phyloP scores from a whole-genome alignment of 2,797 vertebrate genomes.

The Babyrousa celebensis region DNA sequence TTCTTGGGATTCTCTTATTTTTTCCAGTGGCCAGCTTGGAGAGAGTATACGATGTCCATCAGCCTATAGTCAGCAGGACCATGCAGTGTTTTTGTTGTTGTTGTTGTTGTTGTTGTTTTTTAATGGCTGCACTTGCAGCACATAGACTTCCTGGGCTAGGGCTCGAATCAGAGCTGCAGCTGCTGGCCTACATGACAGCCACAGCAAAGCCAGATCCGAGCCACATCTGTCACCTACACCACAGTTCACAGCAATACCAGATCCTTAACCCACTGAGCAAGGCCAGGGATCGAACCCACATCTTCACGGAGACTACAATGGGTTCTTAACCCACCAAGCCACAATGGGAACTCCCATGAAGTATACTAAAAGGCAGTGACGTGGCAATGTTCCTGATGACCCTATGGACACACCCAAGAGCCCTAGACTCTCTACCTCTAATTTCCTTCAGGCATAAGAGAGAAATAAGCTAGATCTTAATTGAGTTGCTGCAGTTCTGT shows the following conservation, averaged over 20 bases:
- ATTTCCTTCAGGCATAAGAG: not conserved
- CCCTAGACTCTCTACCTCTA: not conserved
- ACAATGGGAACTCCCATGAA: not conserved
- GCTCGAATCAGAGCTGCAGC: too few relatives aligned
- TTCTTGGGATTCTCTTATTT: not conserved
- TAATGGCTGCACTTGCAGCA: too few relatives aligned
- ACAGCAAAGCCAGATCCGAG: too few relatives aligned
- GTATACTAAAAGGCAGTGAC: not conserved
- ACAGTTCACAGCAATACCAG: too few relatives aligned
- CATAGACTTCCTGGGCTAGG: too few relatives aligned
- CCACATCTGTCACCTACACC: too few relatives aligned
- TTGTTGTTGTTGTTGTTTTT: too few relatives aligned
- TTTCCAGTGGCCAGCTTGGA: not conserved
- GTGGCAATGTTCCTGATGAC: not conserved
- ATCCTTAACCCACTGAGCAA: too few relatives aligned
- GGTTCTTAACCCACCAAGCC: too few relatives aligned
- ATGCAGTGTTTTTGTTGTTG: not conserved
- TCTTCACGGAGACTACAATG: too few relatives aligned
- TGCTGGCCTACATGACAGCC: too few relatives aligned
- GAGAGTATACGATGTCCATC: not conserved
- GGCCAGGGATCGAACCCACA: too few relatives aligned
- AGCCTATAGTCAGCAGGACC: not conserved
- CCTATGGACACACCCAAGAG: not conserved
- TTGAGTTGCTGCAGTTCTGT: not conserved
- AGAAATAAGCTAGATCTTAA: not conserved